Base-by-base conservation (phyloP, 2,888 invertebrate species). In the Cephus runcator region DNA sequence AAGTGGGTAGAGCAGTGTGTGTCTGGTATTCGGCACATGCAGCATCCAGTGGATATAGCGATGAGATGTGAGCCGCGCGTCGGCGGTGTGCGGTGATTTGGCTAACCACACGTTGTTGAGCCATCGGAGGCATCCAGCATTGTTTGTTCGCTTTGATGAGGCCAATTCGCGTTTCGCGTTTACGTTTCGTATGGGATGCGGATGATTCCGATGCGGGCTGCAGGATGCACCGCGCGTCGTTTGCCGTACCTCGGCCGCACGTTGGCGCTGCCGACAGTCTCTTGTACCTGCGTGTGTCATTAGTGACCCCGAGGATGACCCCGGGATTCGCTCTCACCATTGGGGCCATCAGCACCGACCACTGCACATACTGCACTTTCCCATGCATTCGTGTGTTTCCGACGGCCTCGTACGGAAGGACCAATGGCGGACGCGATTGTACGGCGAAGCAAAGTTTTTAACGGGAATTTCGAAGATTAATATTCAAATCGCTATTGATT, bases 81-180 rank as follows among this genome's bases (percentile, higher is more conserved):
- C 76, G 78, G 80, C 74, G 79, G 77, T 81, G 81, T 86, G 87
- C 88, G 88, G 89, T 89, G 91, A 91, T 91, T 91, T 90, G 88
- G 89, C 89, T 91, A 90, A 91, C 91, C 90, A 90, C 90, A 90
- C 91, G 90, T 90, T 91, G 89, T 90, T 89, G 89, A 88, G 87
- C 87, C 87, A 87, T 89, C 90, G 88, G 85, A 87, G 88, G 89
- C 88, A 89, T 89, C 86, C 89, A 86, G 85, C 87, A 90, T 91
- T 91, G 90, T 91, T 91, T 91, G 90, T 88, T 90, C 88, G 89
- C 90, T 91, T 91, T 91, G 91, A 91, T 90, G 91, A 91, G 90
- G 90, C 90, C 90, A 91, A 91, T 91, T 90, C 91, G 88, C 88
- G 88, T 87, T 85, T 87, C 84, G 84, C 85, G 84, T 84, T 81